Base-by-base conservation (phyloP, 23 tunicate genomes). In the Ciona savignyi region DNA sequence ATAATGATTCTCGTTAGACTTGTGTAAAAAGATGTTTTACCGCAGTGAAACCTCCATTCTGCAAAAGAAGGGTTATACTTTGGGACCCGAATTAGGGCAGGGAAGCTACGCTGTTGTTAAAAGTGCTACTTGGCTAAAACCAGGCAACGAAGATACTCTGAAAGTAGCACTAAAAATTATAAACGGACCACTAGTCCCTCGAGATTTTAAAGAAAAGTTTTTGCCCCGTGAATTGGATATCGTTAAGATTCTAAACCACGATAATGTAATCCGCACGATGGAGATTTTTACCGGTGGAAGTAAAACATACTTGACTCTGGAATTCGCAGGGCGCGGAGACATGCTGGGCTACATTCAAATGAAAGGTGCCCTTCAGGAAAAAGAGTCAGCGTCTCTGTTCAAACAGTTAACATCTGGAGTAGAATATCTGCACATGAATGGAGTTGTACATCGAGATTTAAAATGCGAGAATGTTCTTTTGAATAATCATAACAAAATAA, bases 391-490 rank as follows among this genome's bases (percentile, higher is more conserved):
- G 1, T 24, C 28, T 2, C 26, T 88, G 25, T 88, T 88, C 71
- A 78, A 69, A 49, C 83, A 88, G 35, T 80, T 88, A 27, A 77
- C 68, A 2, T 33, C 27, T 15, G 97, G 97, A 4, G 65, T 90
- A 60, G 56, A 66, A 19, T 90, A 90, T 64, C 66, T 90, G 4
- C 98, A 92, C 72, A 49, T 32, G 2, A 76, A 71, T 34, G 74
- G 80, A 1, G 79, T 92, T 23, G 93, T 92, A 2, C 98, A 92
- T 63, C 56, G 98, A 31, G 98, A 92, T 67, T 68, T 92, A 42
- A 92, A 92, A 68, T 92, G 98, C 48, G 98, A 92, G 80, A 92
- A 92, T 63, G 67, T 92, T 23, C 64, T 92, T 33, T 72, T 92
- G 23, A 84, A 67, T 70, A 35, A 63, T 3, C 80, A 76, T 19